Conservation (phyloP, 2,113 vertebrate species). For the Pelobates fuscus region DNA sequence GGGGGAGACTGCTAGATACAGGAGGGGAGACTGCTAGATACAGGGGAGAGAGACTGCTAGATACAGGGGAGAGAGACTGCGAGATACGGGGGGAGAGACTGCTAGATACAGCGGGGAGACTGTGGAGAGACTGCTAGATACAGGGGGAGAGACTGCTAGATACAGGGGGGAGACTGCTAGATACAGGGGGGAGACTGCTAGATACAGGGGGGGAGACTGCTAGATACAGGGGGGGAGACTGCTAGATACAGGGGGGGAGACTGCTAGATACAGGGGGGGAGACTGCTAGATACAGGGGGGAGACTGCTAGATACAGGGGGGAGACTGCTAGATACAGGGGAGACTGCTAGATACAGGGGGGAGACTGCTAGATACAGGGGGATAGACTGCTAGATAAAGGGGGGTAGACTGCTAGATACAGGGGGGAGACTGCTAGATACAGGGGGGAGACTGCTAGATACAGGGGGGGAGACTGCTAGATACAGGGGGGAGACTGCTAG, state of each 20-base stretch:
- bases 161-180: neutral
- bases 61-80: no score
- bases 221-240: neutral
- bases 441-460: neutral
- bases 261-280: neutral
- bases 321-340: neutral
- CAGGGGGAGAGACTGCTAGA: neutral
- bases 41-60: neutral
- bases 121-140: no score
- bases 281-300: neutral
- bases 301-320: neutral
- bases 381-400: neutral
- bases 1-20: no score
- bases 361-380: conserved; percentile 26
- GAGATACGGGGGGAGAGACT: neutral
- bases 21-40: neutral
- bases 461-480: neutral
- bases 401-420: neutral
- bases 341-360: neutral
- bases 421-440: neutral
- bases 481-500: neutral
- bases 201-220: conserved; percentile 9
- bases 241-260: neutral
- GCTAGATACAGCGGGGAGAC: neutral
- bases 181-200: conserved; percentile 18